Base-by-base conservation (phyloP, 2,888 invertebrate genomes). In the Campoplex nolae region DNA sequence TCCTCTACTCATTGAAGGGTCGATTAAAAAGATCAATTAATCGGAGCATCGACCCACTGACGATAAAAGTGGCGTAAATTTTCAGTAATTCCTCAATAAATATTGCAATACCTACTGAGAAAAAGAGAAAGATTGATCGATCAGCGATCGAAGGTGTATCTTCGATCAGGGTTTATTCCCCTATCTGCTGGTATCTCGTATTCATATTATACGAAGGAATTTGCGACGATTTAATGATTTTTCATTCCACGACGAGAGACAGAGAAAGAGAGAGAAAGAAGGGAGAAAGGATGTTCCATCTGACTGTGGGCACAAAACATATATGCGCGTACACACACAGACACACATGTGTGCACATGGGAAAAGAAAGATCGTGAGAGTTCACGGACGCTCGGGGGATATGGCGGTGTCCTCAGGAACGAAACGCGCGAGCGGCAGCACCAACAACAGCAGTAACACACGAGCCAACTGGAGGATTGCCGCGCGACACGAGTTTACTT, bases 401-500 rank as follows among this genome's bases (percentile, higher is more conserved):
- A 74, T 78, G 79, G 77, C 73, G 76, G 81, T 77, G 71, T 70
- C 75, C 42, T 62, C 42, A 70, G 56, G 79, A 65, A 62, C 65
- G 28, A 74, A 74, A 48, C 81, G 74, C 77, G 62, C 58, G 54
- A 70, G 62, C 78, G 62, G 62, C 75, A 70, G 86, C 76, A 71
- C 54, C 76, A 71, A 54, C 62, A 75, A 76, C 71, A 80, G 56
- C 71, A 54, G 75, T 77, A 68, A 84, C 74, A 68, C 65, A 79
- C n/a, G 54, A 58, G 67, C 82, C 75, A 83, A 76, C 68, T 45
- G 79, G 80, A 84, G 83, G 84, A 87, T 86, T 80, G 86, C 80
- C 84, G 79, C 85, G 91, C 92, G 91, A 94, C 94, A 94, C 93
- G 93, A 93, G 92, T 94, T 94, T 93, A 93, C 93, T 94, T 94